Evolutionary conservation across 2,888 invertebrate species (phyloP).

Genomic region (Eubasilissa splendida): DNA sequence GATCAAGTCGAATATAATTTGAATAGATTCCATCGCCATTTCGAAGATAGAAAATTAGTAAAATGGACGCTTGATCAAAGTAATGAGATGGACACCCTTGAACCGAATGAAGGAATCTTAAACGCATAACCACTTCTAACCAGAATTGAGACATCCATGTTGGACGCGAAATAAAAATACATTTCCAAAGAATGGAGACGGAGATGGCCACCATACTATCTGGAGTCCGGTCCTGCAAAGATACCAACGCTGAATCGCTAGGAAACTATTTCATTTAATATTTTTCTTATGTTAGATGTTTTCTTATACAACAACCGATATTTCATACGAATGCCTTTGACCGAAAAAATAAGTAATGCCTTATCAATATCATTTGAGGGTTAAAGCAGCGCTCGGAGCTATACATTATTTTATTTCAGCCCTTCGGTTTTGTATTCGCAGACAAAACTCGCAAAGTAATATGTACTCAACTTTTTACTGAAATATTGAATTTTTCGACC

Average conservation of each 20-base stretch:
- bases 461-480: slow-evolving; percentile 28
- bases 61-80: no score
- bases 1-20: no score
- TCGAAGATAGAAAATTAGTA: no score
- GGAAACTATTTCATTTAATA: background rate
- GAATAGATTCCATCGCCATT: no score
- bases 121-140: no score
- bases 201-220: no score
- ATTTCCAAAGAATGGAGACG: no score
- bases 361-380: slow-evolving; percentile 9
- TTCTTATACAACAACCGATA: background rate
- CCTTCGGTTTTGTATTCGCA: slow-evolving; percentile 11
- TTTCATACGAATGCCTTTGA: background rate
- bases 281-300: background rate
- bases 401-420: background rate
- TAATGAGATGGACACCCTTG: no score
- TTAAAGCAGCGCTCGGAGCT: slow-evolving; percentile 4
- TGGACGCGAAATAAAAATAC: no score
- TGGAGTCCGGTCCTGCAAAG: no score
- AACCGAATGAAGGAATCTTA: no score
- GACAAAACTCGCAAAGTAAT: slow-evolving; percentile 36
- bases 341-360: background rate
- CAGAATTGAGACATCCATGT: no score
- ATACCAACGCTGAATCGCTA: background rate
- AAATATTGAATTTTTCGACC: slow-evolving; percentile 38